These are phyloP conservation scores for Podabrus alpinus DNA, from an alignment of 2,888 invertebrate species.

Conservation along the genomic window DNA sequence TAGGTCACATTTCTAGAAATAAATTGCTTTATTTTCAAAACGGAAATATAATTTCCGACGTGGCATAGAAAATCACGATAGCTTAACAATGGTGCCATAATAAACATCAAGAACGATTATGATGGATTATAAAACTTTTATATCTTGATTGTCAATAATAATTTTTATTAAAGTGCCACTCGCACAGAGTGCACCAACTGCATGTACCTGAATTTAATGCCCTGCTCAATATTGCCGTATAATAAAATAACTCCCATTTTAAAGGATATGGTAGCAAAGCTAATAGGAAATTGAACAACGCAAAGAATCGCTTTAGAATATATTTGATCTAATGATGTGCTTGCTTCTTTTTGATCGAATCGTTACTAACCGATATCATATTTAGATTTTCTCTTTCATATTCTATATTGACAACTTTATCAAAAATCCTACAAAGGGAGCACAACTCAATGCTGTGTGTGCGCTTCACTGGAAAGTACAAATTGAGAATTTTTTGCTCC, in stretches of 20 bases:
- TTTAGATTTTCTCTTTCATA: slow-evolving; percentile 10
- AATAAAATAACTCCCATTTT: slow-evolving; percentile 22
- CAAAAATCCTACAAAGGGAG: slow-evolving; percentile 14
- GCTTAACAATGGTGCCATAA: background rate
- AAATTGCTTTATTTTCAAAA: slow-evolving; percentile 5
- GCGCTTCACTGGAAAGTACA: background rate
- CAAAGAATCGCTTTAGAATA: slow-evolving; percentile 8
- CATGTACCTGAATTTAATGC: slow-evolving; percentile 11
- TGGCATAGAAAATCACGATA: slow-evolving; percentile 7
- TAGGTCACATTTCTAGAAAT: background rate
- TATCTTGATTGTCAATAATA: background rate
- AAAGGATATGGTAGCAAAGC: slow-evolving; percentile 3
- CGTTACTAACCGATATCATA: slow-evolving; percentile 23
- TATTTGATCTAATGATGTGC: slow-evolving; percentile 21
- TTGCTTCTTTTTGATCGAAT: slow-evolving; percentile 19
- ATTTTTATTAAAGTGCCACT: background rate
- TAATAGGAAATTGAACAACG: slow-evolving; percentile 23
- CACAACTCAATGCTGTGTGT: background rate
- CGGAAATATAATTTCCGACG: slow-evolving; percentile 11
- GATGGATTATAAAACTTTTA: background rate
- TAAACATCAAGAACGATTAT: background rate
- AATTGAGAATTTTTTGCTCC: background rate
- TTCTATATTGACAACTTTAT: slow-evolving; percentile 11
- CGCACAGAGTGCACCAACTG: slow-evolving; percentile 1
- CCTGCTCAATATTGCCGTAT: background rate